phyloP scores from a whole-genome alignment of 2,113 vertebrate genomes.

The Calidris pygmaea region DNA sequence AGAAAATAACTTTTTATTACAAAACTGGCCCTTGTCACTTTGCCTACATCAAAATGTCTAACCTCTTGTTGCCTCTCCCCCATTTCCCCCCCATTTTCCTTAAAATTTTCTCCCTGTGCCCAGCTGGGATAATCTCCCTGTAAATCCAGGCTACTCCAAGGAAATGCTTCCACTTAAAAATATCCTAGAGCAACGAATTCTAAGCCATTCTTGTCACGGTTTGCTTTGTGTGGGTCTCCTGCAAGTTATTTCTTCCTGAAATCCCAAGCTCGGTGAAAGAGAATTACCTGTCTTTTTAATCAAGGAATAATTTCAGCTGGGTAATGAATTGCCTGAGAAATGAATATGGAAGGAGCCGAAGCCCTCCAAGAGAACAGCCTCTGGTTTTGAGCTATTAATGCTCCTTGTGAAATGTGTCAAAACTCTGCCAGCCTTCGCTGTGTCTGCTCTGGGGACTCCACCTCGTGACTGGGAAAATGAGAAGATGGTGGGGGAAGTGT shows the following conservation, averaged over 20 bases:
- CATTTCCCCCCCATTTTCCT: not conserved
- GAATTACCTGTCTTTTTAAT: not conserved
- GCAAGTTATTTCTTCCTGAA: not conserved
- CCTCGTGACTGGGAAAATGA: not conserved
- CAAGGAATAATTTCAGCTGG: not conserved
- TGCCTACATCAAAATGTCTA: not conserved
- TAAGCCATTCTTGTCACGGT: not conserved
- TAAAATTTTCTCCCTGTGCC: not conserved
- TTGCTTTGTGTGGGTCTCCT: not conserved
- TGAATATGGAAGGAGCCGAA: not conserved
- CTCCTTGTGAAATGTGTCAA: not conserved
- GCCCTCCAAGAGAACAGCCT: not conserved
- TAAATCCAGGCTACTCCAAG: not conserved
- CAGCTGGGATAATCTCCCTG: not conserved
- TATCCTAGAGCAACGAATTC: not conserved
- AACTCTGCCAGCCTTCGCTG: not conserved
- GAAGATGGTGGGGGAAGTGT: not conserved
- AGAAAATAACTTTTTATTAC: not conserved
- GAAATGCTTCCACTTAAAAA: not conserved
- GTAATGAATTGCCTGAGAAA: not conserved
- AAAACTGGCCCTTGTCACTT: not conserved
- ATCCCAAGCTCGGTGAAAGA: not conserved
- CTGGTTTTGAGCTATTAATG: not conserved
- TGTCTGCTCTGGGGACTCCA: not conserved
- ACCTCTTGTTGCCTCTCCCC: not conserved